Evolutionary conservation across 2,113 vertebrate species (phyloP), one percentile per base, ranked within the genome.

Genomic region (Passer domesticus): DNA sequence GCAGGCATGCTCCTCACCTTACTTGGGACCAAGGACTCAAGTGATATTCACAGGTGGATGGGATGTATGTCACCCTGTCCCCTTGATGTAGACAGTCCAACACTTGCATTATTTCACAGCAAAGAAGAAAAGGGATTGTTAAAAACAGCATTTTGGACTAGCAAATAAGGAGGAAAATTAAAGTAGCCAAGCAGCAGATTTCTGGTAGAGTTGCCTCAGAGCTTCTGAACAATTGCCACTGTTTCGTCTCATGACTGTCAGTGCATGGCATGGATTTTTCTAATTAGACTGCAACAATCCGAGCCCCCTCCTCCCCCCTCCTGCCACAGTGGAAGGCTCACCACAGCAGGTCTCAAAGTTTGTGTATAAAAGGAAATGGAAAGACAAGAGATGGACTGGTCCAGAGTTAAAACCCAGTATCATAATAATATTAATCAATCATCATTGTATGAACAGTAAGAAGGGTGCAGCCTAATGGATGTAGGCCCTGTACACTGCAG

Each of bases 401-500:
- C 98, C 97, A 97, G 97, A 98, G 97, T 97, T 96, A 97, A 98
- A 98, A 98, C 97, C 97, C 97, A 98, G 97, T 97, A 96, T 97
- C 96, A 94, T 96, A 88, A 95, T 96, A 95, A 97, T 97, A 96
- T 96, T 96, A 97, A 97, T 94, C 95, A 96, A 97, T 97, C 96
- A 97, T 90, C 92, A 97, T 95, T 69, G 33, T 97, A 97, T 96
- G 96, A 94, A 96, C 95, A 97, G 96, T 96, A 95, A 96, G 90
- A 94, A 81, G 15, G 91, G 96, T 97, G 93, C 62, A 87, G 96
- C 98, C 98, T 98, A 99, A 98, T 99, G 99, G 94, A 99, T 99
- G 95, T 99, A 99, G 97, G 99, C 99, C 97, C 99, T 98, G 98
- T 99, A 99, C 94, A 99, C 99, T 50, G 99, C 99, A 58, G 99